These are phyloP conservation scores for Bugulina stolonifera DNA, from an alignment of 2,888 invertebrate genomes.

Conservation along the genomic window DNA sequence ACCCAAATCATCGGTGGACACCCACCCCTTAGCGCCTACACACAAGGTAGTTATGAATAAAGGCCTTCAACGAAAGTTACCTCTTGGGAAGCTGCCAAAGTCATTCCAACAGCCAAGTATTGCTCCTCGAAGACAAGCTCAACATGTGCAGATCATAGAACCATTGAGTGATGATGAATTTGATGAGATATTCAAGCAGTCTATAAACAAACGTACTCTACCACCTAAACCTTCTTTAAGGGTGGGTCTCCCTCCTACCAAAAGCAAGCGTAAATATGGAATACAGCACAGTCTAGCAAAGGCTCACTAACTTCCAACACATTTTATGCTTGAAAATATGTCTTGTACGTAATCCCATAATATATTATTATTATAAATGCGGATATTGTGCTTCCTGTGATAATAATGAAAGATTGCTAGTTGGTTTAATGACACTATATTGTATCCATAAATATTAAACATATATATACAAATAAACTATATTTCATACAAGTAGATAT, in stretches of 20 bases:
- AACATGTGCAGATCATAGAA: background rate
- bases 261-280: constrained; percentile 6
- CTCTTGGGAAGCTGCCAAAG: constrained; percentile 7
- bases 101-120: constrained; percentile 4
- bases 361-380: background rate
- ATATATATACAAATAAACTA: no score
- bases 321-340: no score
- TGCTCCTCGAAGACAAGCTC: background rate
- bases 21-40: constrained; percentile 10
- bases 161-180: background rate
- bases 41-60: background rate
- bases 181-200: constrained; percentile 23
- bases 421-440: no score
- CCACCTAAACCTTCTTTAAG: constrained; percentile 10
- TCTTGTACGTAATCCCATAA: background rate
- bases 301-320: background rate
- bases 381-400: background rate
- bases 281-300: constrained; percentile 19
- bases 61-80: background rate
- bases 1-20: background rate
- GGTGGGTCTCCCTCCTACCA: background rate
- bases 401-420: no score
- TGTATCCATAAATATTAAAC: no score
- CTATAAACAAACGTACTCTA: background rate
- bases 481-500: no score